Percentiles rank a stretch among this genome's conserved stretches.
Evolutionary conservation across 1,140 invertebrate species (phyloP).

Genomic region (Cepaea nemoralis): DNA sequence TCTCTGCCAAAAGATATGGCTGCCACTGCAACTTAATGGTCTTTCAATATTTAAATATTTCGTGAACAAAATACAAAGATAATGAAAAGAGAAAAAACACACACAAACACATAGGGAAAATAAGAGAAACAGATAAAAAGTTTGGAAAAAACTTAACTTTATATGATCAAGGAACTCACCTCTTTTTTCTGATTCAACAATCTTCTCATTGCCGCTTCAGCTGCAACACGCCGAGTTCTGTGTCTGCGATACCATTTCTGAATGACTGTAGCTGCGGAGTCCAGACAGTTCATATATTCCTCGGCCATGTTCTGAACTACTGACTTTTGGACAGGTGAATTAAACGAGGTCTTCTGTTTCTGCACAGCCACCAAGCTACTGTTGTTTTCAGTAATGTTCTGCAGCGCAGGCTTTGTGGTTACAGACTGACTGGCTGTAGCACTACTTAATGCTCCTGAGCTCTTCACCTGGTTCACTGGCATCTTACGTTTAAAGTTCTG

Average conservation of each 20-base stretch:
- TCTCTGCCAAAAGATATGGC: too few species aligned
- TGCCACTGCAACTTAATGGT: too few species aligned
- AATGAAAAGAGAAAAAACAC: too few species aligned
- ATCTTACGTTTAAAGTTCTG: conserved; percentile 71
- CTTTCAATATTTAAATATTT: too few species aligned
- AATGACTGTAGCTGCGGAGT: conserved; percentile 65
- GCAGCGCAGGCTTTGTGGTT: not conserved
- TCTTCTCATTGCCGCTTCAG: conserved; percentile 64
- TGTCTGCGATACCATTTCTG: conserved; percentile 64
- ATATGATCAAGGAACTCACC: too few species aligned
- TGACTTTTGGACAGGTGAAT: not conserved
- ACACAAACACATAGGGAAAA: too few species aligned
- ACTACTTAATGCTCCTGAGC: conserved; percentile 33
- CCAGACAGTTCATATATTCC: conserved; percentile 65
- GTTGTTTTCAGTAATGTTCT: not conserved
- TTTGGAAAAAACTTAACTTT: too few species aligned
- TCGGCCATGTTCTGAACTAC: conserved; percentile 46
- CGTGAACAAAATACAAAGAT: too few species aligned
- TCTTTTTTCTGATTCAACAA: conserved; percentile 63
- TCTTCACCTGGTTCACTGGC: conserved; percentile 67
- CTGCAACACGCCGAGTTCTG: conserved; percentile 49
- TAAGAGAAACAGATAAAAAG: too few species aligned
- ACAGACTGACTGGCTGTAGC: not conserved
- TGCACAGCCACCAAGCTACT: not conserved
- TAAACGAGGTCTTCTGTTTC: not conserved